Base-by-base conservation (phyloP, 92 coral and sea anemone species). In the Phenganax subtilis region DNA sequence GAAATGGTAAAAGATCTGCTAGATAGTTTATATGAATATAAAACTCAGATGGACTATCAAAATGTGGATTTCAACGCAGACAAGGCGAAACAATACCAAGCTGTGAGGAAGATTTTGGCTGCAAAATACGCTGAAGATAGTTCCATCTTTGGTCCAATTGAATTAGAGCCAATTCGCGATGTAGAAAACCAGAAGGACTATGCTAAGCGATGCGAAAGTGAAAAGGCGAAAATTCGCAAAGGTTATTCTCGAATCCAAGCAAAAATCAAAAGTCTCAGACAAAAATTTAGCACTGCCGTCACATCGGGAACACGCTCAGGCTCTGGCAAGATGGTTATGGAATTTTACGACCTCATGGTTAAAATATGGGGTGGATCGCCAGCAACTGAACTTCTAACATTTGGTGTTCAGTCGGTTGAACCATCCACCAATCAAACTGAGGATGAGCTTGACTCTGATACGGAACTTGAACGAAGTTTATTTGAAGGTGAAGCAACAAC, bases 291-390 rank as follows among this genome's bases (percentile, higher is more conserved):
- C 44, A 66, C 8, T 12, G 72, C 72, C 20, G 30, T 66, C 0
- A 61, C 67, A 51, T 88, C 88, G 78, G 88, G 87, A 44, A 83
- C 67, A 54, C 58, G 90, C 57, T 72, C 79, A 72, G 86, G 88
- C 54, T 72, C 87, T 70, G 90, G 88, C 17, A 80, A 84, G 71
- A 67, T 88, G 64, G 84, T 25, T 5, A 66, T 66, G 72, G 51
- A 66, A 25, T 66, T 66, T 66, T 25, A 25, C 6, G 51, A 25
- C 6, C 73, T 54, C 64, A 57, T 84, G 84, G 76, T 79, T 12
- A 54, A 81, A 55, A 55, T 80, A 80, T 79, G 87, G 87, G 77
- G 81, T 59, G 87, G 84, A 29, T 69, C 87, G 12, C 68, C 87
- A 31, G 12, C 47, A 6, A 69, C 86, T 51, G 81, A 87, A 71